phyloP scores from a whole-genome alignment of 2,113 vertebrate species.

The Tiliqua scincoides region DNA sequence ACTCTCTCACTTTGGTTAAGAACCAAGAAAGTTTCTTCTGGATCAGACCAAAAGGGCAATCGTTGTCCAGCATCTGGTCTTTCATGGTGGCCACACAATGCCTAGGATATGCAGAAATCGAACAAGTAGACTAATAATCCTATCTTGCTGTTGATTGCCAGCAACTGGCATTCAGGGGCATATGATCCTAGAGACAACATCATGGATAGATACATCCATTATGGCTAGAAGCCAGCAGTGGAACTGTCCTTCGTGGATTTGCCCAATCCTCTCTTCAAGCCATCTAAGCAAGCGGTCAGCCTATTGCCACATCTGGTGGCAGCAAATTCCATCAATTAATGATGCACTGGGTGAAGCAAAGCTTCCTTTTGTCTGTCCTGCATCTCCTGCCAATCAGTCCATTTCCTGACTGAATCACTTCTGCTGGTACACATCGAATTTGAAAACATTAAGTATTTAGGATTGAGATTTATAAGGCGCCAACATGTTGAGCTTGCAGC shows the following conservation, averaged over 20 bases:
- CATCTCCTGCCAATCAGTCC: no score
- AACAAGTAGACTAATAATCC: background rate
- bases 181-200: background rate
- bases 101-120: background rate
- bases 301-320: background rate
- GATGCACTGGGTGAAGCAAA: background rate
- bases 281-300: background rate
- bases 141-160: background rate
- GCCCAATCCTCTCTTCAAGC: background rate
- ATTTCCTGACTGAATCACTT: background rate
- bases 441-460: background rate
- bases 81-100: background rate
- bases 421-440: background rate
- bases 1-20: no score
- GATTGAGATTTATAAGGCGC: background rate
- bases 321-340: background rate
- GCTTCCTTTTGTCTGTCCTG: background rate
- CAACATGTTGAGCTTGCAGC: background rate
- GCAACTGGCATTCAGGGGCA: background rate
- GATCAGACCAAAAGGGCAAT: no score
- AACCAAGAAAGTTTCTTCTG: no score
- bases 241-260: background rate
- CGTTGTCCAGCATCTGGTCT: no score
- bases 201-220: no score
- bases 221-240: background rate